Evolutionary conservation across 2,888 invertebrate genomes (phyloP).

Genomic region (Cartodere bifasciata): DNA sequence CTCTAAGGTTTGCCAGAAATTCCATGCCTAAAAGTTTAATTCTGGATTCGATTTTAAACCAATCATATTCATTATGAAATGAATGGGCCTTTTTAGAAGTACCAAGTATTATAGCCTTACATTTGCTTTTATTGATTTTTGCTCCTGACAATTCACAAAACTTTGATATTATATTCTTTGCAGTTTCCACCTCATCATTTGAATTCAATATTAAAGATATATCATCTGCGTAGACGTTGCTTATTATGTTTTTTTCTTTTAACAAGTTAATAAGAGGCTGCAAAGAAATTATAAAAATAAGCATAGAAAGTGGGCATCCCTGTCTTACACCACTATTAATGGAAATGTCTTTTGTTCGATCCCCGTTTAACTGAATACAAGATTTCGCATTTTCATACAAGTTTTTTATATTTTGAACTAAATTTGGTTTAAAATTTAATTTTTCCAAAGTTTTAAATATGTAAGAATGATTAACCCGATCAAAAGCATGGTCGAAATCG

Average conservation of each 20-base stretch:
- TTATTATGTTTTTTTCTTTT: neutral
- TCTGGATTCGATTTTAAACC: no score
- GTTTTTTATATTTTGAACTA: no score
- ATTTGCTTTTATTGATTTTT: neutral
- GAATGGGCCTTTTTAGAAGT: no score
- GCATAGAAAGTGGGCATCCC: neutral
- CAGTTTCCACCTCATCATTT: neutral
- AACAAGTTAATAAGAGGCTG: neutral
- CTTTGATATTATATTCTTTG: neutral
- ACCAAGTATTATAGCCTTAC: neutral
- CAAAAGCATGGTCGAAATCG: no score
- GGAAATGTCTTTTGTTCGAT: neutral
- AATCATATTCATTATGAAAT: no score
- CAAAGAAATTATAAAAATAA: neutral
- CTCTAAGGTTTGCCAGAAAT: no score
- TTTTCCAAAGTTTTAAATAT: neutral
- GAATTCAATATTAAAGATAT: neutral
- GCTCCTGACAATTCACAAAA: neutral
- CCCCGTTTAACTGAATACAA: neutral
- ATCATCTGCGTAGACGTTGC: neutral
- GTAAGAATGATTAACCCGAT: no score
- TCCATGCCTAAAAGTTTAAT: no score
- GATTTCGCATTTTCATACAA: neutral
- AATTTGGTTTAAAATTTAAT: neutral
- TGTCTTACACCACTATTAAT: neutral